Conservation (phyloP, 2,113 vertebrate species). For the Myrmecobius fasciatus region DNA sequence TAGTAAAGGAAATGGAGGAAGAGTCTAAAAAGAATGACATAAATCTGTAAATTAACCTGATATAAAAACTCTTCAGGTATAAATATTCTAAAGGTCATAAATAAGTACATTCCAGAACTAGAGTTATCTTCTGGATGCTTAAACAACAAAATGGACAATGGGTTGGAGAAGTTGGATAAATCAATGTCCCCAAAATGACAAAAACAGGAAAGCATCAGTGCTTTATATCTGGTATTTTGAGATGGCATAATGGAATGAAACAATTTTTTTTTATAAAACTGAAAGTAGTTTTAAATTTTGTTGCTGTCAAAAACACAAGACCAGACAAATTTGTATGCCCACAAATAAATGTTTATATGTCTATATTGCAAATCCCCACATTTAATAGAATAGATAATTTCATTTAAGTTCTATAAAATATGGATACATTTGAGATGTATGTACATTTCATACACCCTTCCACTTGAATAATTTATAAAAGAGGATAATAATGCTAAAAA, state of each 20-base stretch:
- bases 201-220: not conserved
- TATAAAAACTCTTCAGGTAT: too few species aligned
- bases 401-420: not conserved
- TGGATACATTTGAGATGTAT: not conserved
- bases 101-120: not conserved
- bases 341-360: not conserved
- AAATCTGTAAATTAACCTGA: too few species aligned
- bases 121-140: not conserved
- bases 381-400: not conserved
- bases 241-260: not conserved
- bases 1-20: too few species aligned
- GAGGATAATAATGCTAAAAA: not conserved
- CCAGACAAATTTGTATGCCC: not conserved
- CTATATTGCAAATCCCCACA: not conserved
- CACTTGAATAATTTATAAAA: not conserved
- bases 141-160: not conserved
- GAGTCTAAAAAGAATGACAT: too few species aligned
- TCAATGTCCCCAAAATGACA: not conserved
- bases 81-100: not conserved
- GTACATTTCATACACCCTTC: not conserved
- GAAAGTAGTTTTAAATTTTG: not conserved
- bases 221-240: not conserved
- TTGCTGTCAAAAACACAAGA: not conserved
- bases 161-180: not conserved
- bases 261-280: not conserved